Conservation (phyloP, 2,113 vertebrate genomes). For the Coptodon rendalli region DNA sequence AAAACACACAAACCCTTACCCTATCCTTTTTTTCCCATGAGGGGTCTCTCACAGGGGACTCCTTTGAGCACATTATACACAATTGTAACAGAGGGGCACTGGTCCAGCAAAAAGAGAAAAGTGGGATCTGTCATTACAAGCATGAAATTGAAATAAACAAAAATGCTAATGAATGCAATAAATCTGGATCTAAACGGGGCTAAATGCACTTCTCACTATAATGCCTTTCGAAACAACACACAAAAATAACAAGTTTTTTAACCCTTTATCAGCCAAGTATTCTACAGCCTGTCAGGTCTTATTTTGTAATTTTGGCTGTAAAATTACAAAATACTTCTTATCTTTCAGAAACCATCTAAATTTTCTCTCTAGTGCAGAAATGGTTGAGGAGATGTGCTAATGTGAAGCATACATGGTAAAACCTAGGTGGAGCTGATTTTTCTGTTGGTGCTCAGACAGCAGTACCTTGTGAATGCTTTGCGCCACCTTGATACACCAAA, state of each 20-base stretch:
- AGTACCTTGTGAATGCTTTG: background rate
- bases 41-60: conserved; percentile 21
- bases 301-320: background rate
- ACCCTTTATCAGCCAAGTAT: background rate
- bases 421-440: background rate
- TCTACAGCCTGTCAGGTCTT: background rate
- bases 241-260: background rate
- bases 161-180: background rate
- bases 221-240: background rate
- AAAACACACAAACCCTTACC: conserved; percentile 39
- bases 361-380: background rate
- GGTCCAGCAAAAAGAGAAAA: background rate
- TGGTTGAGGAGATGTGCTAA: background rate
- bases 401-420: background rate
- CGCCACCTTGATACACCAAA: background rate
- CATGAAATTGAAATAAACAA: background rate
- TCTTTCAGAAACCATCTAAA: background rate
- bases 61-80: background rate
- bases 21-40: conserved; percentile 35
- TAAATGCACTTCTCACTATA: background rate
- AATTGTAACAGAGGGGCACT: background rate
- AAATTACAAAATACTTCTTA: background rate
- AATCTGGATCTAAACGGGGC: background rate
- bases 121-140: background rate
- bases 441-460: background rate